Evolutionary conservation across 2,797 vertebrate species (phyloP).

Genomic region (Synaphobranchus kaupii): DNA sequence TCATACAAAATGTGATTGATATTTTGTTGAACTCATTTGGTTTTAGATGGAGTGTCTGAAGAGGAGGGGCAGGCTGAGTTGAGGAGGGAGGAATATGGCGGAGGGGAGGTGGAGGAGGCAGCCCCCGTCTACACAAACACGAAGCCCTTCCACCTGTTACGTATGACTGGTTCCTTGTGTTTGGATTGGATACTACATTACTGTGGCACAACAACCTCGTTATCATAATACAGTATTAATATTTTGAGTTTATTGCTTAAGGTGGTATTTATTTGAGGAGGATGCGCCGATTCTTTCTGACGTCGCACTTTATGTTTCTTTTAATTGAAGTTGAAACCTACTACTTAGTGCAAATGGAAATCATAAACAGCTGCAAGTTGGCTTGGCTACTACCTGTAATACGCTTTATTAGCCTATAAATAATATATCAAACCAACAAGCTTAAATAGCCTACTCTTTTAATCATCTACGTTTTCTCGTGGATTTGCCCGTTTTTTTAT

Average conservation of each 20-base stretch:
- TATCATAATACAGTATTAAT: background rate
- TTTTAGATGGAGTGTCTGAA: constrained; percentile 71
- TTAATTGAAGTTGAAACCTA: background rate
- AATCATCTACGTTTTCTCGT: background rate
- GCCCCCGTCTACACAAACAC: background rate
- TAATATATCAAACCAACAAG: background rate
- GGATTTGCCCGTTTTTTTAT: background rate
- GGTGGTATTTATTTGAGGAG: background rate
- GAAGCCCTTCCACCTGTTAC: background rate
- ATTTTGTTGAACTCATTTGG: constrained; percentile 10
- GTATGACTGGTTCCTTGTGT: background rate
- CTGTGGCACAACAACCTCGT: background rate
- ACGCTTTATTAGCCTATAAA: background rate
- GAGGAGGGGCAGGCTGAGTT: constrained; percentile 60
- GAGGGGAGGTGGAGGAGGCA: constrained; percentile 17
- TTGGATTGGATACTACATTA: background rate
- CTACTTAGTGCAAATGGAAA: background rate
- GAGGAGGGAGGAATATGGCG: background rate
- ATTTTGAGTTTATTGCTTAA: background rate
- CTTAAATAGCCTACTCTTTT: background rate
- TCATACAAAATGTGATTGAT: background rate
- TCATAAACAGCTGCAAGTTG: background rate
- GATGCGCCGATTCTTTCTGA: background rate
- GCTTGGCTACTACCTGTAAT: background rate
- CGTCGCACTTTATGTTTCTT: background rate